phyloP scores from a whole-genome alignment of 2,113 vertebrate genomes.

The Catharus bicknelli region DNA sequence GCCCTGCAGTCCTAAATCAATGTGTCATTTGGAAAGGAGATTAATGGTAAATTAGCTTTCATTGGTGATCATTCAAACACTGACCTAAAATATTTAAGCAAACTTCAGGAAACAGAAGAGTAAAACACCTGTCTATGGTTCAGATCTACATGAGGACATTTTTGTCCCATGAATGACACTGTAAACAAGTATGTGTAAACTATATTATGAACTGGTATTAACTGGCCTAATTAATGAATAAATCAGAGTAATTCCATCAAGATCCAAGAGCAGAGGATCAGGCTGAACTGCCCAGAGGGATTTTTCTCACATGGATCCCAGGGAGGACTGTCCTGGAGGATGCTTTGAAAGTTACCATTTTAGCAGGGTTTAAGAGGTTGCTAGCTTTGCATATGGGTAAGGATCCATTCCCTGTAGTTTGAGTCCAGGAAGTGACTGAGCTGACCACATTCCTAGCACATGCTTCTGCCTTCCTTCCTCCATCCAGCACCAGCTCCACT shows the following conservation, averaged over 20 bases:
- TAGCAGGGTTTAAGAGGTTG: neutral
- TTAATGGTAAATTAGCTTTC: slow-evolving; percentile 12
- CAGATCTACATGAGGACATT: neutral
- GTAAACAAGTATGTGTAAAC: neutral
- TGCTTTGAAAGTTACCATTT: neutral
- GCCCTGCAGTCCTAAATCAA: slow-evolving; percentile 40
- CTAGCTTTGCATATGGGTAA: neutral
- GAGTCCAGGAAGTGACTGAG: neutral
- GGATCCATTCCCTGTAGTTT: neutral
- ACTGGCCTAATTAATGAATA: neutral
- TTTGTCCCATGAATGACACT: neutral
- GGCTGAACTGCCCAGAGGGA: fast-evolving
- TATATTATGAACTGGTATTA: neutral
- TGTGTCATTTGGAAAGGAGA: slow-evolving; percentile 29
- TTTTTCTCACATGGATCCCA: neutral
- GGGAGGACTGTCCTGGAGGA: neutral
- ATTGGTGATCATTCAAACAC: neutral
- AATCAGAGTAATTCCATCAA: neutral
- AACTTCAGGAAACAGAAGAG: neutral
- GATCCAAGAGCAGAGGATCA: neutral
- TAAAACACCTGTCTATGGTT: neutral
- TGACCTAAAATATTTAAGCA: slow-evolving; percentile 22
- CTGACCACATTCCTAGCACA: fast-evolving
- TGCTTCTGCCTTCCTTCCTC: fast-evolving
- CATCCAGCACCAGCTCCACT: neutral